Base-by-base conservation (phyloP, 2,888 invertebrate genomes). In the Antheraea assamensis region DNA sequence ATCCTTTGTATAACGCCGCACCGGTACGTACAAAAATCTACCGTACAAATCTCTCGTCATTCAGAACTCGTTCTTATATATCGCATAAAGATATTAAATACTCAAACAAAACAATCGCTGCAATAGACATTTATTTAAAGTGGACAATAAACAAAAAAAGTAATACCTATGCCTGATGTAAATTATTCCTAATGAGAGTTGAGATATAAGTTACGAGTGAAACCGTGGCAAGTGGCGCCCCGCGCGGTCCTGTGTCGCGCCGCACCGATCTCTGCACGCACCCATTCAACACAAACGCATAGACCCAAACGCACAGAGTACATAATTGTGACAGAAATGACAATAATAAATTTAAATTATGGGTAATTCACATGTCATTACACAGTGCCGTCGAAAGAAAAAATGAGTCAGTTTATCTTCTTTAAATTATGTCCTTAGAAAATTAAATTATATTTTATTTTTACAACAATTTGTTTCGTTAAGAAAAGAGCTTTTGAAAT, bases 121-220 rank as follows among this genome's bases (percentile, higher is more conserved):
- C n/a, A 68, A 49, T 71, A 7, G 58, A 58, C 30, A 19, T 19
- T 27, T 21, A 73, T 30, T 55, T 30, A 52, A 49, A 68, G 49
- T 31, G 19, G 42, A 70, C 55, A 58, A 42, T 66, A 27, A 58
- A 73, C 24, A 42, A 58, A 70, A n/a, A 64, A 71, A 66, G 71
- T 49, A 24, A 24, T 64, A 31, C 42, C n/a, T 30, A 13, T 27
- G 61, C 64, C 21, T 10, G 52, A 61, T 71, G 71, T 71, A 71
- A 74, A 74, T 74, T 74, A 64, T 71, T 55, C 58, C 49, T 68
- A 73, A 66, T 70, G 30, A 42, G 73, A 73, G 30, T 30, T 27
- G 58, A 35, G 73, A 73, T 42, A 42, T 70, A 73, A 70, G 73
- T 73, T 70, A 55, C 58, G 17, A 24, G 52, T 31, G 58, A 55